phyloP scores from a whole-genome alignment of 2,113 vertebrate genomes.

The Gallinago jamesoni region DNA sequence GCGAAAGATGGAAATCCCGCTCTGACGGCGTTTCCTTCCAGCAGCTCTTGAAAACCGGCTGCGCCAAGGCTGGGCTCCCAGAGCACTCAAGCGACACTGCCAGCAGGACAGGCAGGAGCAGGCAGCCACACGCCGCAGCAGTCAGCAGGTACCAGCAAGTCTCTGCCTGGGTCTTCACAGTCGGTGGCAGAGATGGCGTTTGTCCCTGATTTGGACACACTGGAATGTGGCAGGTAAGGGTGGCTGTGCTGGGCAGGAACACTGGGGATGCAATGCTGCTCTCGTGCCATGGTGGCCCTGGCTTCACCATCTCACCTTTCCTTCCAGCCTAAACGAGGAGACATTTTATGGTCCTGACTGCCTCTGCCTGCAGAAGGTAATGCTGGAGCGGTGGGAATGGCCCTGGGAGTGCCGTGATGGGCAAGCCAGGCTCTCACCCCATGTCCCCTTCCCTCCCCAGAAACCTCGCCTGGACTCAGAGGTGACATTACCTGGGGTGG shows the following conservation, averaged over 20 bases:
- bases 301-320: neutral
- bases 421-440: neutral
- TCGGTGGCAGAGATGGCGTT: neutral
- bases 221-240: constrained; percentile 37
- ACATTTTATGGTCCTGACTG: neutral
- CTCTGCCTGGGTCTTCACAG: neutral
- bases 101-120: neutral
- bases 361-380: neutral
- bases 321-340: constrained; percentile 29
- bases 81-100: neutral
- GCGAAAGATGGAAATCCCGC: constrained; percentile 41
- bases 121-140: neutral
- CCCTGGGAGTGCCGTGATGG: accelerated
- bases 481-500: neutral
- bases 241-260: accelerated
- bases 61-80: accelerated
- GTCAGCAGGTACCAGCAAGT: neutral
- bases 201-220: neutral
- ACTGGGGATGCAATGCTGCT: accelerated
- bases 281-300: neutral
- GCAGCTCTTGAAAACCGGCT: neutral
- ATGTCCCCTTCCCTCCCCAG: neutral
- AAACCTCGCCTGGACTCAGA: neutral
- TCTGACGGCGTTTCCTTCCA: neutral
- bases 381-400: accelerated